Base-by-base conservation (phyloP, 37 sponge, comb jelly and placozoan species). In the Eunapius fragilis region DNA sequence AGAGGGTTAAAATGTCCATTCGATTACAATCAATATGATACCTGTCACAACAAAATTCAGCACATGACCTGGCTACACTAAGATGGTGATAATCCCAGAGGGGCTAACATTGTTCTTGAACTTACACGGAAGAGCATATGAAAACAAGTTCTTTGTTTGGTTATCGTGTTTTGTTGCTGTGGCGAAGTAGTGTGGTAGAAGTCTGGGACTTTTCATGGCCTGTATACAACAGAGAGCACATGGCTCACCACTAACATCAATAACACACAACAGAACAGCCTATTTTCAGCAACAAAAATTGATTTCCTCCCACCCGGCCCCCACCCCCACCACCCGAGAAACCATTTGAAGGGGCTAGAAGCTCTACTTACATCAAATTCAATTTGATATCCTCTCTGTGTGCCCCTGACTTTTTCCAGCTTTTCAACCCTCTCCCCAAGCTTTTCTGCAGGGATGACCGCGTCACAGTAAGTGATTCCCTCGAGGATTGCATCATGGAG, bases 401-500 rank as follows among this genome's bases (percentile, higher is more conserved):
- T 89, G 5, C 30, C 68, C 41, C n/a, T n/a, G n/a, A n/a, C n/a
- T n/a, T 75, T 41, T 32, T 89, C 90, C 84, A 89, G 25, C 67
- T 71, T 74, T 26, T 32, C 35, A 81, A 90, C 80, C 12, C 70
- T 47, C 24, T 83, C n/a, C 28, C 9, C 50, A 31, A 98, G 89
- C 37, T 80, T 48, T 2, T 84, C 75, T 0, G 88, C 93, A 36
- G 84, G 37, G 25, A 96, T 80, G 73, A 93, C 96, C 3, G 93
- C 93, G 25, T 79, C 72, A 2, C 95, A 90, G 13, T 77, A 71
- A 47, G 79, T 84, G 11, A 91, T 31, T 0, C 91, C 97, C 88
- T 98, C 99, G 72, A 96, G 25, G 37, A 98, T 89, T 67, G 99
- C 95, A 77, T 94, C 97, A 47, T 98, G 95, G 25, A 98, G 84